Conservation (phyloP, 2,113 vertebrate species). For the Phrynocephalus versicolor region DNA sequence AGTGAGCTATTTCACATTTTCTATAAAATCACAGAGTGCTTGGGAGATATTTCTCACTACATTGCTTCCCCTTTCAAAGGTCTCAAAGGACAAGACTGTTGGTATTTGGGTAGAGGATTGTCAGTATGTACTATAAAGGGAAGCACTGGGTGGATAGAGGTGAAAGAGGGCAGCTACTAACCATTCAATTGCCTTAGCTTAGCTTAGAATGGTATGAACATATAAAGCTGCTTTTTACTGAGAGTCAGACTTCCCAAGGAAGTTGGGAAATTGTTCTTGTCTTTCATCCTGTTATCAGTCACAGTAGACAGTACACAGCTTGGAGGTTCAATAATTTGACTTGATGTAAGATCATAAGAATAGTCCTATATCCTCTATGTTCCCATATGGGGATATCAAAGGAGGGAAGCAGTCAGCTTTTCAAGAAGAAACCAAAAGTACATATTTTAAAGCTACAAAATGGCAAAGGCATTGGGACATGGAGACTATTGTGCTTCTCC, state of each 20-base stretch:
- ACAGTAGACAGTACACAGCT: no score
- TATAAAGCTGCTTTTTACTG: not conserved
- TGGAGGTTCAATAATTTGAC: no score
- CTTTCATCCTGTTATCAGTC: no score
- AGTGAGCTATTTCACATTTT: constrained; percentile 7
- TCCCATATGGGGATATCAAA: not conserved
- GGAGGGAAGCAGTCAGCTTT: not conserved
- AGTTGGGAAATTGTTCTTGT: no score
- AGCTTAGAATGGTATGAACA: not conserved
- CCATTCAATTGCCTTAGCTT: no score
- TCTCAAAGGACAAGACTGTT: no score
- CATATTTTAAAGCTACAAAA: not conserved
- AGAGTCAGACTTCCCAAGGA: not conserved
- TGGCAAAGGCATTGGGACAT: no score
- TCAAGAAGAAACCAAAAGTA: not conserved
- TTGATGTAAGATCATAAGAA: no score
- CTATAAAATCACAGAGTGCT: not conserved
- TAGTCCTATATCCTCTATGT: no score
- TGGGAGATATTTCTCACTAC: not conserved
- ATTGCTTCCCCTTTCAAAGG: not conserved
- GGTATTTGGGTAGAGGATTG: not conserved
- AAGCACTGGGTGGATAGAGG: not conserved
- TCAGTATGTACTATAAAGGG: not conserved
- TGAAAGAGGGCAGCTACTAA: not conserved
- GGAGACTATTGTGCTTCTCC: not conserved